Evolutionary conservation across 2,113 vertebrate species (phyloP), one percentile per base, ranked within the genome.

Genomic region (Phocoena sinus): DNA sequence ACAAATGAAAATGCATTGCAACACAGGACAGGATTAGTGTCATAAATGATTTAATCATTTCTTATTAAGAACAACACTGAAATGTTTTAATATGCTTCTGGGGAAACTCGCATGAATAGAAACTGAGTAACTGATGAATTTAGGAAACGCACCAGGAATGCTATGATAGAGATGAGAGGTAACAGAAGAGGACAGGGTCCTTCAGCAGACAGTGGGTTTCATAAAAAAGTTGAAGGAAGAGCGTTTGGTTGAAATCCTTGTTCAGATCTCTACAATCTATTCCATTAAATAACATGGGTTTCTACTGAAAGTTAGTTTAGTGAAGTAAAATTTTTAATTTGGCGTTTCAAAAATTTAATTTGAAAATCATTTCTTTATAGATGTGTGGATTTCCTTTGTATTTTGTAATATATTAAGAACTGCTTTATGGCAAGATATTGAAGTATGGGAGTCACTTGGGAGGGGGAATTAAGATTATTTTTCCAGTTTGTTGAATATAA

Each of bases 361-460:
- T 85, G 36, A 85, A 92, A 97, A 73, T 68, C 50, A 91, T 71
- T 95, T 77, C 18, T 90, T 68, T 68, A 18, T 36, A 89, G 47
- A 58, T 62, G 8, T 26, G 10, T 67, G 33, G 62, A 80, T 73
- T 68, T 82, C 25, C 18, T 89, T 79, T 94, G 44, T 60, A 77
- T 38, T 73, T 62, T 93, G 62, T 50, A 67, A 23, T 76, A 86
- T 38, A 82, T 88, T 73, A 58, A 87, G 17, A 18, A 88, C 13
- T 63, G 2, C 13, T 89, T 86, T 85, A 81, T 82, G 44, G 5
- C 2, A 67, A 63, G 2, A 3, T 85, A 79, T 63, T 21, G 93
- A 97, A 97, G 77, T 31, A 68, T 14, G 12, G 1, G 33, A 8
- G 77, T 89, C 25, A 50, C 23, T 36, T 89, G 9, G 31, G 33